Evolutionary conservation across 2,797 vertebrate genomes (phyloP), one percentile per base, ranked within the genome.

Genomic region (Lateolabrax maculatus): DNA sequence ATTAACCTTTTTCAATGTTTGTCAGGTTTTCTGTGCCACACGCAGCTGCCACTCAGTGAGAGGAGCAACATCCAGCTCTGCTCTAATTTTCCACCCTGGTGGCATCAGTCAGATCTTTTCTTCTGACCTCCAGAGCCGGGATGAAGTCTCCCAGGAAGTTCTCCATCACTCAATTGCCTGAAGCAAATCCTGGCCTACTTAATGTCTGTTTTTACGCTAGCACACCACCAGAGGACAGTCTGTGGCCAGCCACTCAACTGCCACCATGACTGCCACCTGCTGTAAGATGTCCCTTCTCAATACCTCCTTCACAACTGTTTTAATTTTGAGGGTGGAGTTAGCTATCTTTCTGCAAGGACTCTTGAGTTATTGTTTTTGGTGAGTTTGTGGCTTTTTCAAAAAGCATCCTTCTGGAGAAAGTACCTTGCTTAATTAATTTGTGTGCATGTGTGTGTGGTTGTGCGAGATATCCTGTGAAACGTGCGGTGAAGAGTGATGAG

Each of bases 11-110:
- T 23, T 55, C 36, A 37, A 18, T 65, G 43, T 87, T 52, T 65
- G 57, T 46, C 91, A 99, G 98, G 91, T 98, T 97, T 9, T 97
- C 98, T 46, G 81, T 96, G 71, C 93, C 95, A 77, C 95, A 96
- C 52, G 94, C 95, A 77, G 94, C 96, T 57, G 86, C 95, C 48
- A 92, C 96, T 90, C 96, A 97, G 79, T 98, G 95, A 98, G 75
- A 27, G 49, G 64, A 36, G 60, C 78, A 25, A 49, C 86, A 76
- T 87, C 88, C 93, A 87, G 87, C 62, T 78, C 77, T 85, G 88
- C 86, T 87, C 85, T 84, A 75, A 84, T 90, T 87, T 89, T 87
- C 93, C 89, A 84, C 83, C 89, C 84, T 82, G 79, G 67, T 81
- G 82, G 87, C 76, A 62, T 80, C 74, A 52, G 90, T 89, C 89